Conservation (phyloP, 1,140 invertebrate genomes). For the Temnothorax curvispinosus region DNA sequence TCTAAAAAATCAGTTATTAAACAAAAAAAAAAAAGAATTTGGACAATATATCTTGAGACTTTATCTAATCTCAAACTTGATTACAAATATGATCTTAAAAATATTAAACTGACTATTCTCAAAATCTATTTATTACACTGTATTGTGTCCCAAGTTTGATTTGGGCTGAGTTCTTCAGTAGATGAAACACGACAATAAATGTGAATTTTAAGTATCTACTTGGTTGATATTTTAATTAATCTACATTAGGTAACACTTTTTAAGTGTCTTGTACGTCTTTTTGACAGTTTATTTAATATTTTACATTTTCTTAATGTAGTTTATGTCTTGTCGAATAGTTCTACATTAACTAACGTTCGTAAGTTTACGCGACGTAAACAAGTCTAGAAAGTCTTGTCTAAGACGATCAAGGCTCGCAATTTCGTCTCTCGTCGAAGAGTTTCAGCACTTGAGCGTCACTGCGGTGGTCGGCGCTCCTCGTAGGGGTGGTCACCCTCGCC, state of each 20-base stretch:
- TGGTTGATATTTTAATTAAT: not conserved
- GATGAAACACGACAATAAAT: not conserved
- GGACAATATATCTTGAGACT: not conserved
- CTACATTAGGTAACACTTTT: not conserved
- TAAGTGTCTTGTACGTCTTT: not conserved
- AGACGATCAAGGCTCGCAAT: not conserved
- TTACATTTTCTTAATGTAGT: not conserved
- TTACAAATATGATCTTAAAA: not conserved
- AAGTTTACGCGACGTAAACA: not conserved
- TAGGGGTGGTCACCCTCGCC: conserved; percentile 83
- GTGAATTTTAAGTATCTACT: not conserved
- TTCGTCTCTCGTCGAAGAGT: not conserved
- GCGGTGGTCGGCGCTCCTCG: conserved; percentile 72
- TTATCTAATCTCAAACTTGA: not conserved
- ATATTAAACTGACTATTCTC: not conserved
- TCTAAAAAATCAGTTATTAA: not conserved
- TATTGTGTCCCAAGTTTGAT: not conserved
- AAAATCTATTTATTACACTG: not conserved
- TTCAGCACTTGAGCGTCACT: conserved; percentile 83
- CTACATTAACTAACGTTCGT: not conserved
- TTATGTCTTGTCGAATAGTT: not conserved
- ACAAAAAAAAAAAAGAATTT: not conserved
- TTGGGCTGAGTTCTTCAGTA: not conserved
- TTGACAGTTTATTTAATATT: not conserved
- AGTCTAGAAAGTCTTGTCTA: not conserved